A percentile compares a stretch with the other conserved stretches of the same genome.
Conservation (phyloP, 2,888 invertebrate genomes). For the Elmis aenea region DNA sequence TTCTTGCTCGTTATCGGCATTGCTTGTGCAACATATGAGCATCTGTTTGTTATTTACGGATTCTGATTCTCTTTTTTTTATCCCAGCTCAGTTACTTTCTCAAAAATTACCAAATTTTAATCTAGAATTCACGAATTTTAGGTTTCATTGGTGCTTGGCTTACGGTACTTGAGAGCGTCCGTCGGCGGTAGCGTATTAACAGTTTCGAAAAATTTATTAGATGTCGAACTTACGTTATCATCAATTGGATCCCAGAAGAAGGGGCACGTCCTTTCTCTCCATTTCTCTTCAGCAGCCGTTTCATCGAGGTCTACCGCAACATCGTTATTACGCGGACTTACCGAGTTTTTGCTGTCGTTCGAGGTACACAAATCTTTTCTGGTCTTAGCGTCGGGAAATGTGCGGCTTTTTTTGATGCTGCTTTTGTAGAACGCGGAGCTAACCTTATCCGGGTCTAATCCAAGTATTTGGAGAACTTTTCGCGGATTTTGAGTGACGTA, state of each 20-base stretch:
- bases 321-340: constrained; percentile 13
- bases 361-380: constrained; percentile 11
- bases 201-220: constrained; percentile 29
- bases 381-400: constrained; percentile 32
- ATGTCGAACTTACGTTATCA: constrained; percentile 3
- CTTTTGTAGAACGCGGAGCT: constrained; percentile 31
- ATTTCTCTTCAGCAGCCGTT: constrained; percentile 26
- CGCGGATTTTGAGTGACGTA: constrained; percentile 70
- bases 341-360: constrained; percentile 16
- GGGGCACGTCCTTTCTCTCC: constrained; percentile 30
- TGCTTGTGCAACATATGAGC: too few species aligned
- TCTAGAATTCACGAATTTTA: too few species aligned
- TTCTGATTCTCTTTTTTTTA: too few species aligned
- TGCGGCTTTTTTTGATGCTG: constrained; percentile 33
- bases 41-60: too few species aligned
- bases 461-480: constrained; percentile 66
- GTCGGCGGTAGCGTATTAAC: constrained; percentile 19
- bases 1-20: too few species aligned
- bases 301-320: constrained; percentile 16
- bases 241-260: constrained; percentile 32
- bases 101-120: too few species aligned
- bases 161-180: constrained; percentile 26
- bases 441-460: constrained; percentile 57
- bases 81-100: too few species aligned
- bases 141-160: constrained; percentile 21